phyloP scores from a whole-genome alignment of 1,140 invertebrate species.

The Halesus radiatus region DNA sequence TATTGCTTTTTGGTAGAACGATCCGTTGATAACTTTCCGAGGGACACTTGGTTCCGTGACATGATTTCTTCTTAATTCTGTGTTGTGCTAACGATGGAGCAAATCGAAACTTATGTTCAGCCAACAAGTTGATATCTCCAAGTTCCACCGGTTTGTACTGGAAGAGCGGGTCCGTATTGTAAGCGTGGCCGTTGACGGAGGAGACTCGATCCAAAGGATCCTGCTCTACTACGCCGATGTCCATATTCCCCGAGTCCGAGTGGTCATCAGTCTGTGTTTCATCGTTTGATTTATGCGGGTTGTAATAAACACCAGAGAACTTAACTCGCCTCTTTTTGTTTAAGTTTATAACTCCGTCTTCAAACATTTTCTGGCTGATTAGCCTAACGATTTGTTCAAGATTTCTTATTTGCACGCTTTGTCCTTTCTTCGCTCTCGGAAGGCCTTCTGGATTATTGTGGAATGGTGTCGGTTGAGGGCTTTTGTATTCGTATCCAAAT shows the following conservation, averaged over 20 bases:
- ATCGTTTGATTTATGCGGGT: not conserved
- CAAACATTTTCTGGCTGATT: slow-evolving; percentile 10
- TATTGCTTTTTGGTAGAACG: not conserved
- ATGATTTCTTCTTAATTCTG: not conserved
- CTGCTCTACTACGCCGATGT: no score
- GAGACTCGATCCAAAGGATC: not conserved
- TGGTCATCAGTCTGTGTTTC: not conserved
- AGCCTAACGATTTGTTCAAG: not conserved
- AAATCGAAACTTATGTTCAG: slow-evolving; percentile 64
- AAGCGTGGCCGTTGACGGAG: slow-evolving; percentile 26
- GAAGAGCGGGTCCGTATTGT: slow-evolving; percentile 62
- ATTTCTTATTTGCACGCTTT: not conserved
- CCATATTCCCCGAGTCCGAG: not conserved
- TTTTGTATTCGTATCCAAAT: slow-evolving; percentile 28
- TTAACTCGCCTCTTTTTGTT: slow-evolving; percentile 3
- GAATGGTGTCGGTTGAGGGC: not conserved
- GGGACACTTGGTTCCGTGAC: not conserved
- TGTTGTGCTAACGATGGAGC: slow-evolving; percentile 56
- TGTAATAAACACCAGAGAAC: slow-evolving; percentile 16
- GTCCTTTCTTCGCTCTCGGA: not conserved
- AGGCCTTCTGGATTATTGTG: slow-evolving; percentile 10
- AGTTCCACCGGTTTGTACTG: slow-evolving; percentile 65
- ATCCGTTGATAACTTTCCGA: not conserved
- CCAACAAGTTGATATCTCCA: slow-evolving; percentile 67
- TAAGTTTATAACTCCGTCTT: not conserved